Percentiles rank a stretch among this genome's conserved stretches.
Conservation (phyloP, 2,888 invertebrate genomes). For the Drosophila mercatorum region DNA sequence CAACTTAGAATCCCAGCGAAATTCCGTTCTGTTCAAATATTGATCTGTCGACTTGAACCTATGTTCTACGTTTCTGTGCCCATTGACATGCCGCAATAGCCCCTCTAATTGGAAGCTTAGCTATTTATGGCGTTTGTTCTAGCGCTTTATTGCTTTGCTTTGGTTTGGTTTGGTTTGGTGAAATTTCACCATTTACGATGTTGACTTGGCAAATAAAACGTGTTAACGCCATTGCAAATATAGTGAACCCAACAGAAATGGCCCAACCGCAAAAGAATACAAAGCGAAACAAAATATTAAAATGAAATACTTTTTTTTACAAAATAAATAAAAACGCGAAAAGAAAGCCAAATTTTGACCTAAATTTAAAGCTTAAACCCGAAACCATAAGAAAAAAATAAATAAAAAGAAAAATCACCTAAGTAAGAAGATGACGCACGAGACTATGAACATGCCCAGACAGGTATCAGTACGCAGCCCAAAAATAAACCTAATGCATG, state of each 20-base stretch:
- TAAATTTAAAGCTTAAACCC: constrained; percentile 47
- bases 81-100: constrained; percentile 47
- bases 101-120: constrained; percentile 38
- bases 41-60: constrained; percentile 14
- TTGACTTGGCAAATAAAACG: constrained; percentile 34
- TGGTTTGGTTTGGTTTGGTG: constrained; percentile 37
- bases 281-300: constrained; percentile 17
- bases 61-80: constrained; percentile 18
- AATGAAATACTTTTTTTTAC: constrained; percentile 21
- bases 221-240: constrained; percentile 70
- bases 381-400: constrained; percentile 18
- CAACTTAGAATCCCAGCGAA: constrained; percentile 5
- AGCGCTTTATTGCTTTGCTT: constrained; percentile 32
- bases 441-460: not conserved
- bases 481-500: not conserved
- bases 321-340: constrained; percentile 31
- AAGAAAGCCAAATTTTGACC: constrained; percentile 70
- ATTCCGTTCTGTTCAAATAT: constrained; percentile 38
- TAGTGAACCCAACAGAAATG: constrained; percentile 36
- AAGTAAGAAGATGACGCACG: not conserved
- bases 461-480: too few species aligned
- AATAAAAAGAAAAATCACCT: not conserved
- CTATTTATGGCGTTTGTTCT: constrained; percentile 2
- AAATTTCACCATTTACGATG: constrained; percentile 50
- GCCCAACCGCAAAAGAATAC: constrained; percentile 31